Base-by-base conservation (phyloP, 1,140 invertebrate species). In the Cotesia chilonis region DNA sequence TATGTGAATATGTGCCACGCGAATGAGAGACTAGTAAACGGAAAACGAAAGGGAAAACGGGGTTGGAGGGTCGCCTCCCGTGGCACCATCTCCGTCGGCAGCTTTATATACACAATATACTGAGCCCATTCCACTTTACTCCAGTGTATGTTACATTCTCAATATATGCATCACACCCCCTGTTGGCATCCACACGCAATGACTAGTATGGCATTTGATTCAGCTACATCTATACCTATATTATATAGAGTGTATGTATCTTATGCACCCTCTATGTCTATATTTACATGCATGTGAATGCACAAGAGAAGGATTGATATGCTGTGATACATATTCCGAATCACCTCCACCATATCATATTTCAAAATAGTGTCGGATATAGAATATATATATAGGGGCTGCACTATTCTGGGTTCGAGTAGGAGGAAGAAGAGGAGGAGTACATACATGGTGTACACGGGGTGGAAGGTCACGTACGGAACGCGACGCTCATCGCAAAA, bases 11-110 rank as follows among this genome's bases (percentile, higher is more conserved):
- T 83, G 79, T 83, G 81, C 78, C 78, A 82, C 77, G 77, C 75
- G 75, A 79, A 75, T 76, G 41, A 68, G 37, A 10, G 57, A 36
- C 55, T 14, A 55, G 66, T 55, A 55, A 71, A 75, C 74, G 76
- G 77, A 75, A 77, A 84, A 82, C 76, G 83, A 84, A 84, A 84
- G 83, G 78, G 83, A 84, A 84, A 84, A 80, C 78, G 79, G 74
- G 79, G 81, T 78, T 82, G 82, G 77, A 79, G 81, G 77, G 78
- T 77, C 74, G 68, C 68, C 68, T 70, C 75, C 70, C 2, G 1
- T 47, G 41, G 6, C 5, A 75, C 64, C 76, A 76, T 75, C 75
- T 36, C 70, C 74, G 12, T 28, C 28, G 5, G 41, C 41, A 47
- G 41, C 41, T 47, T 47, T 47, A 10, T 47, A 47, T 47, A 47